Evolutionary conservation across 1,140 invertebrate genomes (phyloP), one percentile per base, ranked within the genome.

Genomic region (Chelonus insularis): DNA sequence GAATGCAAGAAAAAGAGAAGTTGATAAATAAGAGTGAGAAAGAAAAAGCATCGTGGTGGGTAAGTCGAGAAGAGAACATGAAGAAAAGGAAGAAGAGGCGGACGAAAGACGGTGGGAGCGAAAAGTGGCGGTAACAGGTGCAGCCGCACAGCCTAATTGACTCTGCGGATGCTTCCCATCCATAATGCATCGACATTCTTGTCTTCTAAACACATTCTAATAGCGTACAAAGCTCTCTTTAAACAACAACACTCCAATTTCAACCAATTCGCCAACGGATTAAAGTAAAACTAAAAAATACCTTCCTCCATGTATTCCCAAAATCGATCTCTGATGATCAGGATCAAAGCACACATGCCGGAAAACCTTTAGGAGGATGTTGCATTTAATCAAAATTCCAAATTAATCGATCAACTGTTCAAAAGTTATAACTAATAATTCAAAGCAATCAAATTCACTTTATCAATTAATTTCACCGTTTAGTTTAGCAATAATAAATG

Each of bases 121-220:
- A 48, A 39, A 58, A 57, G 47, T 50, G 50, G 18, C 25, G 37
- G 48, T 60, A 62, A 59, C 50, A 56, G 62, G 56, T 63, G 57
- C 62, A 67, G 36, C 52, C 64, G 52, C 61, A 55, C 57, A 56
- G 55, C 63, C 68, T 70, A 70, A 70, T 70, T 70, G 69, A 69
- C 61, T 65, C 63, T 48, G 51, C 66, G 63, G 66, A 62, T 62
- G 62, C 62, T 64, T 63, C 62, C 62, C 47, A 70, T 69, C 69
- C 69, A 69, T 69, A 70, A 70, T 69, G 58, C 67, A 68, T 70
- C 69, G 67, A 66, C 60, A 66, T 66, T 63, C 64, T 57, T 56
- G 36, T 47, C 61, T 63, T 64, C 67, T 68, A 70, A 70, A 66
- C 57, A 29, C 20, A 64, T 62, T 67, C 57, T 70, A 68, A 70